These are phyloP conservation scores for Pogonomyrmex barbatus DNA, from an alignment of 1,140 invertebrate genomes.

Conservation along the genomic window DNA sequence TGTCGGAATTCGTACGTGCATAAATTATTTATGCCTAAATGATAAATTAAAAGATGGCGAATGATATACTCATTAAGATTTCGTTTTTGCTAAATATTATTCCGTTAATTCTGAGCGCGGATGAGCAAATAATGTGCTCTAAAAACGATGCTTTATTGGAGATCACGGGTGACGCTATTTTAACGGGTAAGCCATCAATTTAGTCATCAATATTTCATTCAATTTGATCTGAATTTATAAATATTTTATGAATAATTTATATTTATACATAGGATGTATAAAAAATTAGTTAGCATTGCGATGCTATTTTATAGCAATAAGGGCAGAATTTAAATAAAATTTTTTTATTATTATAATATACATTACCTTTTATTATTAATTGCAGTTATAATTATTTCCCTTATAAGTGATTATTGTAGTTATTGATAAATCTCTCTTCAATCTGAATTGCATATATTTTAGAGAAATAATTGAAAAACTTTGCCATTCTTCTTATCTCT, in stretches of 20 bases:
- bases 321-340: neutral
- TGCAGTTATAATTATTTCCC: neutral
- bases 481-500: constrained; percentile 3
- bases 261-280: neutral
- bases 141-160: constrained; percentile 78
- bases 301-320: neutral
- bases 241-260: constrained; percentile 11
- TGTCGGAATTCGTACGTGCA: neutral
- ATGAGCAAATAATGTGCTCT: constrained; percentile 69
- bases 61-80: constrained; percentile 42
- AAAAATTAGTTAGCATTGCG: neutral
- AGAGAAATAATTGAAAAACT: neutral
- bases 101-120: constrained; percentile 48
- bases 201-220: neutral
- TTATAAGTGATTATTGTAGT: neutral
- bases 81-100: constrained; percentile 57
- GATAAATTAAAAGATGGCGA: constrained; percentile 17
- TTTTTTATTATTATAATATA: neutral
- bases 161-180: constrained; percentile 79
- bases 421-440: neutral
- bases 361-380: neutral
- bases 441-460: neutral
- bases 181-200: constrained; percentile 77
- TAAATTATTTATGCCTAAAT: constrained; percentile 16
- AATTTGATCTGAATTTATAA: constrained; percentile 7